Conservation (phyloP, 1,140 invertebrate species). For the Mizuhopecten yessoensis region DNA sequence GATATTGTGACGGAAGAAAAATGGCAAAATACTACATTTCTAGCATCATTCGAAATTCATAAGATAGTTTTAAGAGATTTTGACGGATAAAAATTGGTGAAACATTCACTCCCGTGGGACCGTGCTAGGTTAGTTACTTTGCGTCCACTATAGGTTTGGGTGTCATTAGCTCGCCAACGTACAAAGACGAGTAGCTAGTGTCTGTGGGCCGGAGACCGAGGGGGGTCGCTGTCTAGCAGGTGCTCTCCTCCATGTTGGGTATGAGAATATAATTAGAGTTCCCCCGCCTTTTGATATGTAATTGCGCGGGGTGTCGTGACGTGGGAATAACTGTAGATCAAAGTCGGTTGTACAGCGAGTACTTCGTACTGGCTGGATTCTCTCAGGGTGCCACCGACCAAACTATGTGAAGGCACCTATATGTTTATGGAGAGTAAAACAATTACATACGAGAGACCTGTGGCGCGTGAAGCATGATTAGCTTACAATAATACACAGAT, state of each 20-base stretch:
- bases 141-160: constrained; percentile 11
- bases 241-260: constrained; percentile 15
- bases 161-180: background rate
- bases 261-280: constrained; percentile 40
- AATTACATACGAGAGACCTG: background rate
- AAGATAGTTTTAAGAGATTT: background rate
- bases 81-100: background rate
- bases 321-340: constrained; percentile 16
- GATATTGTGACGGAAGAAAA: background rate
- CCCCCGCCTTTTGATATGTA: constrained; percentile 17
- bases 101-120: background rate
- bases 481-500: background rate
- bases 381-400: constrained; percentile 21
- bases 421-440: constrained; percentile 17
- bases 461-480: background rate
- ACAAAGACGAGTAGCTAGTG: constrained; percentile 18
- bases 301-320: constrained; percentile 25
- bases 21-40: background rate
- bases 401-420: constrained; percentile 4
- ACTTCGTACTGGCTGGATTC: constrained; percentile 23
- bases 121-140: background rate
- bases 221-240: background rate
- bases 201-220: constrained; percentile 36
- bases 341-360: background rate
- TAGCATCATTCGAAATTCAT: background rate